Percentiles rank a stretch among this genome's conserved stretches.
phyloP scores from a whole-genome alignment of 2,888 invertebrate genomes.

The Drosophila greeni region DNA sequence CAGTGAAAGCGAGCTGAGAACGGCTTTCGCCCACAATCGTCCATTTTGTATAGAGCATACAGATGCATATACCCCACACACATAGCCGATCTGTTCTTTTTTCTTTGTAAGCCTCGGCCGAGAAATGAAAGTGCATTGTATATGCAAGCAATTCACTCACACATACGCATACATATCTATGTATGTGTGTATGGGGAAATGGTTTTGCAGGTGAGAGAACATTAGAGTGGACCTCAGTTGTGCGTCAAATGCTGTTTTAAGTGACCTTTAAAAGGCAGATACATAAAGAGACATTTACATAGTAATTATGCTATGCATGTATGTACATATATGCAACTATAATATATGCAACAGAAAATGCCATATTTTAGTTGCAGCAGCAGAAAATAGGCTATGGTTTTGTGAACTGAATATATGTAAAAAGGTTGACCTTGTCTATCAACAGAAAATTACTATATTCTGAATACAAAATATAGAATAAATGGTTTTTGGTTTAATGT shows the following conservation, averaged over 20 bases:
- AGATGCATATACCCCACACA: not conserved
- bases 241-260: not conserved
- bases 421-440: no score
- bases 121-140: conserved; percentile 31
- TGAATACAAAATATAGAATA: not conserved
- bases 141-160: conserved; percentile 11
- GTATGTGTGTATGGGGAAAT: not conserved
- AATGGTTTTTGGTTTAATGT: not conserved
- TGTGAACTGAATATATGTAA: no score
- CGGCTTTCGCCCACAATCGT: conserved; percentile 12
- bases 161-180: not conserved
- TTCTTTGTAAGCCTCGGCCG: conserved; percentile 13
- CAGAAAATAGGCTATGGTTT: no score
- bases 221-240: conserved; percentile 13
- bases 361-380: no score
- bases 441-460: no score
- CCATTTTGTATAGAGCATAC: not conserved
- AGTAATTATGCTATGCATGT: no score
- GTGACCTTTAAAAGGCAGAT: not conserved
- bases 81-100: conserved; percentile 1
- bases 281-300: not conserved
- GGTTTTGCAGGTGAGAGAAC: not conserved
- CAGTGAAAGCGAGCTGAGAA: conserved; percentile 24
- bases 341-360: no score
- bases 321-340: no score